Base-by-base conservation (phyloP, 2,113 vertebrate species). In the Burhinus bistriatus region DNA sequence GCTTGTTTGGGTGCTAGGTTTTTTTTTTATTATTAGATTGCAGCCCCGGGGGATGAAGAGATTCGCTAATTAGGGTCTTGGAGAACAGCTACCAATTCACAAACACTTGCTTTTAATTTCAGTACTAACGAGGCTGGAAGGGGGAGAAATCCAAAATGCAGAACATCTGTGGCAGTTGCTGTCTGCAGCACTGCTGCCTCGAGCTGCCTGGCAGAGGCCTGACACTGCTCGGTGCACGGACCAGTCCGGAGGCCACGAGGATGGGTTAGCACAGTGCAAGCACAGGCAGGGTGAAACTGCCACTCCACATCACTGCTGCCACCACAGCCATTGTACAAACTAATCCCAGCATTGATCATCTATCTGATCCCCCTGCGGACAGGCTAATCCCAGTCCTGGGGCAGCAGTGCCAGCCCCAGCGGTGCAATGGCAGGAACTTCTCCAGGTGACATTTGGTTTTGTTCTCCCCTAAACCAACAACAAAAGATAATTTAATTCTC, bases 71-170 rank as follows among this genome's bases (percentile, higher is more conserved):
- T 97, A 95, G 87, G 91, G 94, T 97, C 95, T 94, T 87, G 89
- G 97, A 95, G 91, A 96, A 95, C 84, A 97, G 89, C 95, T 96
- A 93, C 91, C 95, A 90, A 95, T 96, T 96, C 89, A 79, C 72
- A 94, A 96, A 87, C 93, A 90, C 93, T 97, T 93, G 91, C 96
- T 97, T 96, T 97, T 95, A 92, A 97, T 97, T 97, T 96, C 90
- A 90, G 51, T 95, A 87, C 97, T 97, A 97, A 95, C 77, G 2
- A 97, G 91, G 85, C 89, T 95, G 57, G 73, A 91, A 94, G 42
- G 57, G 76, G 72, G 52, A 79, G 65, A 84, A 79, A 78, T 47
- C 65, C 62, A 87, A 88, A 89, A 77, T 1, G 34, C 45, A 29
- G 70, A 96, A 87, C 92, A 94, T 79, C 95, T 97, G 95, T 76